Evolutionary conservation across 2,797 vertebrate species (phyloP).

Genomic region (Echiichthys vipera): DNA sequence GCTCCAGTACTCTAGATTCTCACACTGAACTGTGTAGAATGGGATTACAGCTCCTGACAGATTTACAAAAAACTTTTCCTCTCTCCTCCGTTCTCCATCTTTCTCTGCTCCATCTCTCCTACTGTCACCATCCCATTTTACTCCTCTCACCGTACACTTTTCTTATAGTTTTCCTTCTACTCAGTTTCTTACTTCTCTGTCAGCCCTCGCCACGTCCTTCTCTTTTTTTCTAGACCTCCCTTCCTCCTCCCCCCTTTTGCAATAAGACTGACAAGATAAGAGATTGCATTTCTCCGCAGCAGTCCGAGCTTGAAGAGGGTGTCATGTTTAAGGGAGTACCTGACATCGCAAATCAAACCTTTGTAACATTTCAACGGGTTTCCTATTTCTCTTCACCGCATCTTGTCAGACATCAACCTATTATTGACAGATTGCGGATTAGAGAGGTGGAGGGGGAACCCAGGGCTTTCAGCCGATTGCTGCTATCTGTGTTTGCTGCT

Average conservation of each 20-base stretch:
- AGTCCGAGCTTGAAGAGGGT: constrained; percentile 65
- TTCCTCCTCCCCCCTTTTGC: constrained; percentile 5
- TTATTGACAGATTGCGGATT: constrained; percentile 81
- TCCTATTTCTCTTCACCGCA: constrained; percentile 65
- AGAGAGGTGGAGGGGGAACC: constrained; percentile 50
- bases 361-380: constrained; percentile 77
- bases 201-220: not conserved
- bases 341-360: constrained; percentile 76
- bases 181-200: constrained; percentile 15
- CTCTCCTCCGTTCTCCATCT: constrained; percentile 24
- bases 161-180: constrained; percentile 7
- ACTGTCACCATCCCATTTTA: not conserved
- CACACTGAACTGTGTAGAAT: constrained; percentile 49
- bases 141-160: constrained; percentile 13
- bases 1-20: constrained; percentile 49
- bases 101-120: constrained; percentile 40
- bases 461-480: constrained; percentile 65
- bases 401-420: constrained; percentile 73
- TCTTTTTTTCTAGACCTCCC: not conserved
- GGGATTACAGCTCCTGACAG: constrained; percentile 62
- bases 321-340: constrained; percentile 71
- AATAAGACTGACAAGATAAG: constrained; percentile 78
- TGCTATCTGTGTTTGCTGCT: constrained; percentile 71
- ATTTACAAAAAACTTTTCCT: constrained; percentile 46
- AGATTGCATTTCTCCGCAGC: constrained; percentile 74